Percentiles rank a stretch among this genome's conserved stretches.
phyloP scores from a whole-genome alignment of 2,888 invertebrate species.

The Rhagophthalmus giganteus region DNA sequence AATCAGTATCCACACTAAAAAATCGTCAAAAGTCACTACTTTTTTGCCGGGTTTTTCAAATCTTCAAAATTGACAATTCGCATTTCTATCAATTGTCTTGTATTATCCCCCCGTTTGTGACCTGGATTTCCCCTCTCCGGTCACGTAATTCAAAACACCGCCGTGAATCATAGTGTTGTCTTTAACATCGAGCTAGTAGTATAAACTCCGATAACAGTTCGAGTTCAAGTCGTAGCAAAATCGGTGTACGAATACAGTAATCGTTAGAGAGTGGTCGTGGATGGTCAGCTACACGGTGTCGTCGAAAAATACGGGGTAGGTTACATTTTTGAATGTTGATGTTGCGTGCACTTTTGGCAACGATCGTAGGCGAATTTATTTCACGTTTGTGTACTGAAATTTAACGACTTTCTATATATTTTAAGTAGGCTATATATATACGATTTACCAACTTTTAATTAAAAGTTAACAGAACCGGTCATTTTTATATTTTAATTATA shows the following conservation, averaged over 20 bases:
- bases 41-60: no score
- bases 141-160: slow-evolving; percentile 33
- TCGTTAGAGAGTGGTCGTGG: slow-evolving; percentile 15
- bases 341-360: no score
- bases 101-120: slow-evolving; percentile 21
- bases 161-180: slow-evolving; percentile 29
- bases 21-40: no score
- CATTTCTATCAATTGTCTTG: slow-evolving; percentile 7
- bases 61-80: no score
- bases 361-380: no score
- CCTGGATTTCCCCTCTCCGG: slow-evolving; percentile 35
- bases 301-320: slow-evolving; percentile 10
- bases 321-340: neutral
- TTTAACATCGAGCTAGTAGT: slow-evolving; percentile 30
- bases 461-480: no score
- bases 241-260: slow-evolving; percentile 24
- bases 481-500: no score
- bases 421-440: no score
- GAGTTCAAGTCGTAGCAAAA: slow-evolving; percentile 22
- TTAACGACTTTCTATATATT: no score
- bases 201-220: slow-evolving; percentile 35
- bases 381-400: no score
- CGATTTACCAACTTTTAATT: no score
- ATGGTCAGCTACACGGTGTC: slow-evolving; percentile 11
- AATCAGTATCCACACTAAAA: no score